Conservation (phyloP, 1,140 invertebrate genomes). For the Calephelis virginiensis region DNA sequence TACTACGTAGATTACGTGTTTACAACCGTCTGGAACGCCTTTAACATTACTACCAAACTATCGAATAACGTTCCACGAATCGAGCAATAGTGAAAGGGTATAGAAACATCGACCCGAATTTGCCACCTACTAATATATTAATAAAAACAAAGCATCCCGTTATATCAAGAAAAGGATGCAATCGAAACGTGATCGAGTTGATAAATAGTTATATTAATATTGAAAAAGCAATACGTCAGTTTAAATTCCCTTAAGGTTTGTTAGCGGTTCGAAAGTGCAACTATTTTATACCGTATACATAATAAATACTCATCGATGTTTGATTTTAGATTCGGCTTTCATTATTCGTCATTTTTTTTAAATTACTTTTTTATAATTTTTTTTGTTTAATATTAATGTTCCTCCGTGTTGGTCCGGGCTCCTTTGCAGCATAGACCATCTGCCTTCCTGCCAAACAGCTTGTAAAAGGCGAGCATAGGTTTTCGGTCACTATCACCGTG, state of each 20-base stretch:
- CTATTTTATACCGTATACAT: conserved; percentile 7
- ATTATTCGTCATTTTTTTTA: background rate
- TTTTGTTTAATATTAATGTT: too few species aligned
- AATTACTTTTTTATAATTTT: too few species aligned
- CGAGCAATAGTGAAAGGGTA: conserved; percentile 12
- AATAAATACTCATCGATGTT: background rate
- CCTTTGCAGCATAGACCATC: too few species aligned
- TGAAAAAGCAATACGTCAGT: conserved; percentile 12
- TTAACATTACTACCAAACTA: background rate
- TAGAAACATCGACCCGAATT: conserved; percentile 12
- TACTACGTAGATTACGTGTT: too few species aligned
- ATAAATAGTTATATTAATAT: conserved; percentile 12
- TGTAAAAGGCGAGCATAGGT: too few species aligned
- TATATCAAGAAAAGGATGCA: conserved; percentile 11
- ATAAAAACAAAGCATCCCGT: conserved; percentile 1
- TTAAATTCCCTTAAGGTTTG: conserved; percentile 15
- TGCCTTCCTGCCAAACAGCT: too few species aligned
- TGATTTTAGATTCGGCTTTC: background rate
- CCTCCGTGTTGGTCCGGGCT: too few species aligned
- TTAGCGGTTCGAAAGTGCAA: conserved; percentile 51
- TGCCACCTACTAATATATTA: conserved; percentile 6
- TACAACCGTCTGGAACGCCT: too few species aligned
- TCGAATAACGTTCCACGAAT: conserved; percentile 2
- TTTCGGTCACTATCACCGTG: too few species aligned
- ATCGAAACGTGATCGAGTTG: conserved; percentile 4